These are phyloP conservation scores for Clupea harengus DNA, from an alignment of 2,113 vertebrate species.

Conservation along the genomic window DNA sequence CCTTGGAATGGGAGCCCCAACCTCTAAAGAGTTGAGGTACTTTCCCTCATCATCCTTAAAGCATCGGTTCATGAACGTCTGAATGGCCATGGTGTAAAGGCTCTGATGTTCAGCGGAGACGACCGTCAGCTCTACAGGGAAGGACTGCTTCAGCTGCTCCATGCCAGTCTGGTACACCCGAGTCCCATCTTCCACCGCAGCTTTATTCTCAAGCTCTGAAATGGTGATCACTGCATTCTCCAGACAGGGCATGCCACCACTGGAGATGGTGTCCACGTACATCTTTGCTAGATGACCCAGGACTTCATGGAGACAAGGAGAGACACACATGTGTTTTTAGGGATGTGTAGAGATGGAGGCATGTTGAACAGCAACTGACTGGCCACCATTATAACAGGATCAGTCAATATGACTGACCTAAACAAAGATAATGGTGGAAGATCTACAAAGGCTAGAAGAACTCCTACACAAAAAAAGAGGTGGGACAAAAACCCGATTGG, in stretches of 20 bases:
- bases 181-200: constrained; percentile 42
- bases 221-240: constrained; percentile 58
- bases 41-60: constrained; percentile 48
- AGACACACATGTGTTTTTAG: neutral
- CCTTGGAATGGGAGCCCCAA: neutral
- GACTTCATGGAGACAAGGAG: constrained; percentile 36
- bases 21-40: constrained; percentile 44
- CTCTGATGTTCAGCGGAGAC: constrained; percentile 52
- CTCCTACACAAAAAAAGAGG: too few species aligned
- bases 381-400: too few species aligned
- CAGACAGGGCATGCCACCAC: constrained; percentile 55
- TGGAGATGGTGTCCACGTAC: constrained; percentile 55
- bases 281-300: constrained; percentile 43
- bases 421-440: too few species aligned
- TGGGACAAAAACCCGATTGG: too few species aligned
- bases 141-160: constrained; percentile 40
- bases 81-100: constrained; percentile 38
- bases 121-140: constrained; percentile 42
- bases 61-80: constrained; percentile 49
- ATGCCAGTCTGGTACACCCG: constrained; percentile 45
- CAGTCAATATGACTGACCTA: too few species aligned
- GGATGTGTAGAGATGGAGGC: too few species aligned
- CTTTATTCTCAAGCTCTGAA: constrained; percentile 57
- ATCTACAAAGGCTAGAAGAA: too few species aligned
- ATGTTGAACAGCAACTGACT: too few species aligned